These are phyloP conservation scores for Enteromius paludinosus DNA, from an alignment of 2,797 vertebrate species.

Conservation along the genomic window DNA sequence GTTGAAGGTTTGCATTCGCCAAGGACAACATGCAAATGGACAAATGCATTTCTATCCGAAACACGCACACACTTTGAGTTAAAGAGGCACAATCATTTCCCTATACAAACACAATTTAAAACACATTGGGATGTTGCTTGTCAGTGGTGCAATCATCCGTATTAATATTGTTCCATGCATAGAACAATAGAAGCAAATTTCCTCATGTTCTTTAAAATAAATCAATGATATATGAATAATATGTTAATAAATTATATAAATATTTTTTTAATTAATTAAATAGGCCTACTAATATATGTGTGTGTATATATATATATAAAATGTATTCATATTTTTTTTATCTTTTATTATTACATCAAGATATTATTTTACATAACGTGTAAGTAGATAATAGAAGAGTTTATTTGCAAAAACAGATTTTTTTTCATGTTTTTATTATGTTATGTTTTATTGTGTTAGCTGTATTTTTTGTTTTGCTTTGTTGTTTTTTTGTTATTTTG, in stretches of 20 bases:
- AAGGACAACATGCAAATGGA: conserved; percentile 52
- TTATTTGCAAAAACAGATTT: no score
- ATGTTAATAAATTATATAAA: not conserved
- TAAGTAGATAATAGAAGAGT: not conserved
- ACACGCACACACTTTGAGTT: conserved; percentile 9
- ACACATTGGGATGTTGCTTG: conserved; percentile 6
- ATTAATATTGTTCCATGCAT: not conserved
- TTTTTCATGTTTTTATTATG: no score
- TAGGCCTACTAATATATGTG: not conserved
- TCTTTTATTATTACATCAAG: not conserved
- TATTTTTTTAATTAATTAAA: not conserved
- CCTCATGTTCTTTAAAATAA: not conserved
- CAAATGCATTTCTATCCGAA: conserved; percentile 36
- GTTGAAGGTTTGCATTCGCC: conserved; percentile 28
- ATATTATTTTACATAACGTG: not conserved
- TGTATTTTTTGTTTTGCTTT: no score
- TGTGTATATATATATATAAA: not conserved
- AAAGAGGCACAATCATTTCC: conserved; percentile 5
- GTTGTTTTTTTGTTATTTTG: no score
- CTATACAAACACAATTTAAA: conserved; percentile 20
- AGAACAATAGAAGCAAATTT: not conserved
- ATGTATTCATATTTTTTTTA: not conserved
- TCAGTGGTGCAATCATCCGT: not conserved
- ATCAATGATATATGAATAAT: not conserved
- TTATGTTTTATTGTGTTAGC: no score